Conservation (phyloP, 2,113 vertebrate species). For the Coturnix japonica region DNA sequence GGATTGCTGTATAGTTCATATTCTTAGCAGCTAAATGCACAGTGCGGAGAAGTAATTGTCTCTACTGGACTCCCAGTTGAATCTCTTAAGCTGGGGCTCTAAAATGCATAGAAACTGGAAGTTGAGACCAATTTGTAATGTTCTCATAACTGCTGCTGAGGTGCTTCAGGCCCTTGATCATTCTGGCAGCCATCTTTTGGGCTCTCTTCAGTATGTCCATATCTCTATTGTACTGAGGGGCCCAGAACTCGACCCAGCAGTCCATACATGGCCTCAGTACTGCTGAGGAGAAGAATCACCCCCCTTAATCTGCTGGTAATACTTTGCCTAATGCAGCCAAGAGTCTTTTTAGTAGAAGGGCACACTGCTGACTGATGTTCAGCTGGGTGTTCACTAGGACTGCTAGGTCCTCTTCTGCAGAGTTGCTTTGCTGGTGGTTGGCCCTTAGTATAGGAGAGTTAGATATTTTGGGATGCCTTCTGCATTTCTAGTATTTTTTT, state of each 20-base stretch:
- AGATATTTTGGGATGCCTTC: not conserved
- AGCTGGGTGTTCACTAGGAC: not conserved
- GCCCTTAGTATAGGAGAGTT: not conserved
- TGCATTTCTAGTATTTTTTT: not conserved
- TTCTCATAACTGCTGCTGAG: not conserved
- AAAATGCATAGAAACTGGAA: not conserved
- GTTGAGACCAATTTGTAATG: not conserved
- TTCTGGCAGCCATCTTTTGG: not conserved
- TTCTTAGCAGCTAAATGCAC: slow-evolving; percentile 13
- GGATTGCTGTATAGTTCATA: not conserved
- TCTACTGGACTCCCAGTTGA: slow-evolving; percentile 11
- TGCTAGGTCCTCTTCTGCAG: not conserved
- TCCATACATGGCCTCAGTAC: not conserved
- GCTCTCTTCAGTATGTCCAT: not conserved
- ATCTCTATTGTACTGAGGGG: not conserved
- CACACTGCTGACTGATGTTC: not conserved
- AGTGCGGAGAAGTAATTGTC: not conserved
- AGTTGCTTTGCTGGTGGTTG: not conserved
- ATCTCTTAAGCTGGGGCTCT: not conserved
- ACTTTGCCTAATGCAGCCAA: not conserved
- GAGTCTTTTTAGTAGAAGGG: not conserved
- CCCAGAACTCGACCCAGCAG: not conserved
- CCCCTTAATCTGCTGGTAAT: not conserved
- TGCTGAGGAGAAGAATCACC: not conserved
- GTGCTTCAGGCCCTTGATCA: not conserved